A percentile compares a stretch with the other conserved stretches of the same genome.
phyloP scores from a whole-genome alignment of 2,797 vertebrate genomes.

The Zalophus californianus region DNA sequence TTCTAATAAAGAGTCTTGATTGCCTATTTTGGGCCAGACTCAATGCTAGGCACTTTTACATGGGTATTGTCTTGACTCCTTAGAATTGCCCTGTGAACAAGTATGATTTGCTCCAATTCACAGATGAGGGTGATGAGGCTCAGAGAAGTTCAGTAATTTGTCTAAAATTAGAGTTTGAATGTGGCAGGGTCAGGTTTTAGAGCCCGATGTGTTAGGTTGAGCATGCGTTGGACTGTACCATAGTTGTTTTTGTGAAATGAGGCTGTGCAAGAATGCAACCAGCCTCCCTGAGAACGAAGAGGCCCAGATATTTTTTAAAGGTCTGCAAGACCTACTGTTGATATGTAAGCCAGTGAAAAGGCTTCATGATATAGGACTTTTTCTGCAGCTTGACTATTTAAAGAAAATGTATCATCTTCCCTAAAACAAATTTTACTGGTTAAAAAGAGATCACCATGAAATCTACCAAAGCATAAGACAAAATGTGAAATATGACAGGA shows the following conservation, averaged over 20 bases:
- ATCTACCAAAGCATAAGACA: slow-evolving; percentile 65
- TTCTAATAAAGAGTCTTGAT: background rate
- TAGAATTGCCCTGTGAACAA: background rate
- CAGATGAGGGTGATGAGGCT: background rate
- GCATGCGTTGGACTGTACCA: background rate
- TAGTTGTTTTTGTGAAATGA: background rate
- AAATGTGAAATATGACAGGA: slow-evolving; percentile 70
- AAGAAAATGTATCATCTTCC: slow-evolving; percentile 57
- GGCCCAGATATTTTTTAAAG: background rate
- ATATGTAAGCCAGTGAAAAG: background rate
- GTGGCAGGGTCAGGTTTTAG: background rate
- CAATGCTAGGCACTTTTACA: background rate
- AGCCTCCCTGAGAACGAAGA: background rate
- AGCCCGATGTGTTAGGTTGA: background rate
- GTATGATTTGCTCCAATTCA: background rate
- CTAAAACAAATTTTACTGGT: slow-evolving; percentile 70
- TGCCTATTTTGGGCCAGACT: background rate
- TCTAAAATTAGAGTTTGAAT: background rate
- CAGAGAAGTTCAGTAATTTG: background rate
- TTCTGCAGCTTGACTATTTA: slow-evolving; percentile 34
- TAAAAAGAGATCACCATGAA: slow-evolving; percentile 69
- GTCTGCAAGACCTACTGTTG: background rate
- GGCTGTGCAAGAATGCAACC: background rate
- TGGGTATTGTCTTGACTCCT: background rate
- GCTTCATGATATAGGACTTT: slow-evolving; percentile 20